Conservation (phyloP, 2,888 invertebrate genomes). For the Phortica magna region DNA sequence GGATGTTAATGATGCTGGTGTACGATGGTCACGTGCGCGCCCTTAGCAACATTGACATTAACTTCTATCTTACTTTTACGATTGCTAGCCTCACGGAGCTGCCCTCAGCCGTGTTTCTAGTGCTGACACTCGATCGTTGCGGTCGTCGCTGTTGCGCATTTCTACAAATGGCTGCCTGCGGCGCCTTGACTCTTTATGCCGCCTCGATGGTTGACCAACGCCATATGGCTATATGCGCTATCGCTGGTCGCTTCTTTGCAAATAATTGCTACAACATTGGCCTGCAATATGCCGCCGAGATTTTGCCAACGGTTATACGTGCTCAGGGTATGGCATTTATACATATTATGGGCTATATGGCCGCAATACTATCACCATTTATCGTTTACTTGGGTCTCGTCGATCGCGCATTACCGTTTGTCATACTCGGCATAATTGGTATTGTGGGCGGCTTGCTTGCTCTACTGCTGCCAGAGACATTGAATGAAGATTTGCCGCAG, state of each 20-base stretch:
- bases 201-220: slow-evolving; percentile 84
- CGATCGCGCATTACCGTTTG: slow-evolving; percentile 84
- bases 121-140: slow-evolving; percentile 85
- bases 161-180: slow-evolving; percentile 88
- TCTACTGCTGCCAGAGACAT: slow-evolving; percentile 90
- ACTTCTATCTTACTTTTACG: slow-evolving; percentile 89
- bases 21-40: slow-evolving; percentile 93
- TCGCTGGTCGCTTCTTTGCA: slow-evolving; percentile 90
- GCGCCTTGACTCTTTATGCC: slow-evolving; percentile 88
- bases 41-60: slow-evolving; percentile 88
- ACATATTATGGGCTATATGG: slow-evolving; percentile 92
- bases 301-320: slow-evolving; percentile 91
- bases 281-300: slow-evolving; percentile 92
- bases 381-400: slow-evolving; percentile 89
- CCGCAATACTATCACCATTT: slow-evolving; percentile 89
- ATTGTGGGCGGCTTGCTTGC: slow-evolving; percentile 86
- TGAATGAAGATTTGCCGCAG: slow-evolving; percentile 90
- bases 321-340: slow-evolving; percentile 92
- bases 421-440: slow-evolving; percentile 84
- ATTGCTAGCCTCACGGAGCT: slow-evolving; percentile 90
- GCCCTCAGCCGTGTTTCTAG: slow-evolving; percentile 91
- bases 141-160: slow-evolving; percentile 92
- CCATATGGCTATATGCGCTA: slow-evolving; percentile 86
- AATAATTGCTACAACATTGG: slow-evolving; percentile 95
- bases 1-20: slow-evolving; percentile 91